Percentiles rank a stretch among this genome's conserved stretches.
Evolutionary conservation across 1,140 invertebrate species (phyloP).

Genomic region (Drosophila bocki): DNA sequence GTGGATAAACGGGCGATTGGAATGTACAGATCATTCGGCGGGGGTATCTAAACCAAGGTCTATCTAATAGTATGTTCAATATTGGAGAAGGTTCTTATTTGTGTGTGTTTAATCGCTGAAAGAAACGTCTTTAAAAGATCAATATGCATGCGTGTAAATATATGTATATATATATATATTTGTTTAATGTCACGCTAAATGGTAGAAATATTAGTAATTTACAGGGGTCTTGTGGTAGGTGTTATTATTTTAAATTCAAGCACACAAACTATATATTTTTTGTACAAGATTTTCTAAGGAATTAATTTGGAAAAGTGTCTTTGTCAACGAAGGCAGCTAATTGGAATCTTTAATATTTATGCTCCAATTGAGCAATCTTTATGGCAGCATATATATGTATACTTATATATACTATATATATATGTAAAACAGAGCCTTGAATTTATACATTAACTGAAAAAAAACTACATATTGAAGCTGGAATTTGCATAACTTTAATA

Average conservation of each 20-base stretch:
- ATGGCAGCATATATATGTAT: background rate
- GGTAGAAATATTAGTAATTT: background rate
- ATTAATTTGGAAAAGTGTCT: background rate
- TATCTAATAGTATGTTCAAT: background rate
- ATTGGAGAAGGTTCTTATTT: background rate
- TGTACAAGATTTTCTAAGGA: background rate
- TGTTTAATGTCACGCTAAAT: background rate
- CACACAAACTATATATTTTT: background rate
- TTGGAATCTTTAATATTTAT: background rate
- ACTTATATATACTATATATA: background rate
- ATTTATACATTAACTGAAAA: background rate
- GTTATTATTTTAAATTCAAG: background rate
- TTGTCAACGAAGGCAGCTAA: too few species aligned
- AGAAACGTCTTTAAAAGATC: slow-evolving; percentile 4
- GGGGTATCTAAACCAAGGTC: too few species aligned
- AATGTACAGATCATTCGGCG: background rate
- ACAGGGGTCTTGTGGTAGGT: background rate
- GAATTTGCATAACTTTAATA: slow-evolving; percentile 74
- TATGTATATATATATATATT: background rate
- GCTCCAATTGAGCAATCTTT: background rate
- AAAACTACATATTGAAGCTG: slow-evolving; percentile 23
- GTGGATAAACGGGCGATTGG: background rate
- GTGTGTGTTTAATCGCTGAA: slow-evolving; percentile 16
- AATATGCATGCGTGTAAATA: slow-evolving; percentile 9
- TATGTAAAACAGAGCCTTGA: background rate